phyloP scores from a whole-genome alignment of 2,888 invertebrate species.

The Fragum sueziense region DNA sequence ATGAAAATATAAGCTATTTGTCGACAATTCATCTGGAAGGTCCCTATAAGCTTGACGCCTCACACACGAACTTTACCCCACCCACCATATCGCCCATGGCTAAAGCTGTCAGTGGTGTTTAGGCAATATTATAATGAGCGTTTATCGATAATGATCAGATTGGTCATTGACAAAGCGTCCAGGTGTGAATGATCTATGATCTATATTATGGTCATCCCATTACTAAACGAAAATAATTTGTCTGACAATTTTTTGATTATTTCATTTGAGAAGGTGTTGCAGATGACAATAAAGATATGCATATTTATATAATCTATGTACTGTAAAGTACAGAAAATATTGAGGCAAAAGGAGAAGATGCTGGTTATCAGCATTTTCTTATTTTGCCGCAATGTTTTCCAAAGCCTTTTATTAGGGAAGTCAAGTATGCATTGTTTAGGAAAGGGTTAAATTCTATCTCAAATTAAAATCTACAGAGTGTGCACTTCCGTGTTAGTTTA shows the following conservation, averaged over 20 bases:
- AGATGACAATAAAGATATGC: not conserved
- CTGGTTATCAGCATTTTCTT: no score
- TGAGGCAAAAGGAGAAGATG: no score
- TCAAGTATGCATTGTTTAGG: no score
- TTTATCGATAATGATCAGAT: constrained; percentile 1
- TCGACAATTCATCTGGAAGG: no score
- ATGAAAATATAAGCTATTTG: no score
- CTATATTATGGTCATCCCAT: not conserved
- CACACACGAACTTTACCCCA: not conserved
- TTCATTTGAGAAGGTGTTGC: not conserved
- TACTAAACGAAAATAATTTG: not conserved
- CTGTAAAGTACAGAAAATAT: no score
- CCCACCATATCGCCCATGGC: constrained; percentile 4
- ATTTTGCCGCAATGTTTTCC: no score
- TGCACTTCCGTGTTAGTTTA: no score
- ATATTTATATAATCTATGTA: not conserved
- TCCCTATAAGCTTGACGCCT: no score
- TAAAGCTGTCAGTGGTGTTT: constrained; percentile 4
- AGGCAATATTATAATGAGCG: not conserved
- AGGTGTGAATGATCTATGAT: not conserved
- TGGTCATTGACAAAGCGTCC: not conserved
- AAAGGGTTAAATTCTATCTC: no score
- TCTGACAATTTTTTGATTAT: not conserved
- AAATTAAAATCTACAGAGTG: no score
- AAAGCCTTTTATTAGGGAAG: no score